Conservation (phyloP, 2,797 vertebrate species). For the Tinamus major region DNA sequence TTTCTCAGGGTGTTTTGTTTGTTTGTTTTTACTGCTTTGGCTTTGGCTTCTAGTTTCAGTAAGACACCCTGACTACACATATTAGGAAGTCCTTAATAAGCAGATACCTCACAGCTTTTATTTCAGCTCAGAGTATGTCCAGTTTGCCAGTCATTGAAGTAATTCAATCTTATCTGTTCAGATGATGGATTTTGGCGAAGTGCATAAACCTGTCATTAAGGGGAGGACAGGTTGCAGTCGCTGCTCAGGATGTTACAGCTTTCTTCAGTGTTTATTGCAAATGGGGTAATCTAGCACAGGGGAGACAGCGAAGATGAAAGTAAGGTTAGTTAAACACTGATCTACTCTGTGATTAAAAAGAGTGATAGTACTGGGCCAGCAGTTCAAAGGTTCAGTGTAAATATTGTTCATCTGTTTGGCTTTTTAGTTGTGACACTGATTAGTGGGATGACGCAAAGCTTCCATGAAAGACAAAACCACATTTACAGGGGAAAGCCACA, state of each 20-base stretch:
- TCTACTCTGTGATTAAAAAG: conserved; percentile 33
- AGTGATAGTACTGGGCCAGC: conserved; percentile 3
- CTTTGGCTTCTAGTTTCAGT: too few species aligned
- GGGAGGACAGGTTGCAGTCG: conserved; percentile 58
- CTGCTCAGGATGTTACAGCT: conserved; percentile 5
- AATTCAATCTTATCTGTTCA: conserved; percentile 70
- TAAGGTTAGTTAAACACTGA: conserved; percentile 51
- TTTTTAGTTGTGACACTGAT: not conserved
- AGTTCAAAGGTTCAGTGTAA: conserved; percentile 38
- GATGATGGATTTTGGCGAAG: conserved; percentile 62
- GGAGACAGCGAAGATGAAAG: conserved; percentile 56
- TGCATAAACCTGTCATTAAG: conserved; percentile 67
- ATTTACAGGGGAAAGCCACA: not conserved
- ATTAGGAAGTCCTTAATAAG: conserved; percentile 47
- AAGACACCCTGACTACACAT: conserved; percentile 20
- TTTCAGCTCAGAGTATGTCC: conserved; percentile 39
- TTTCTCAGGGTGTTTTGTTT: not conserved
- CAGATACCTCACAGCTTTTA: conserved; percentile 64
- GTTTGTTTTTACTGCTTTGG: not conserved
- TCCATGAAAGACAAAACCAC: not conserved
- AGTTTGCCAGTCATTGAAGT: conserved; percentile 39
- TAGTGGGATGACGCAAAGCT: not conserved
- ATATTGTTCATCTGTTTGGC: conserved; percentile 3
- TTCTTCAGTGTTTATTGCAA: conserved; percentile 41
- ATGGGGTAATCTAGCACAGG: not conserved